A percentile compares a stretch with the other conserved stretches of the same genome.
These are phyloP conservation scores for Lasioglossum calceatum DNA, from an alignment of 2,888 invertebrate species.

Conservation along the genomic window DNA sequence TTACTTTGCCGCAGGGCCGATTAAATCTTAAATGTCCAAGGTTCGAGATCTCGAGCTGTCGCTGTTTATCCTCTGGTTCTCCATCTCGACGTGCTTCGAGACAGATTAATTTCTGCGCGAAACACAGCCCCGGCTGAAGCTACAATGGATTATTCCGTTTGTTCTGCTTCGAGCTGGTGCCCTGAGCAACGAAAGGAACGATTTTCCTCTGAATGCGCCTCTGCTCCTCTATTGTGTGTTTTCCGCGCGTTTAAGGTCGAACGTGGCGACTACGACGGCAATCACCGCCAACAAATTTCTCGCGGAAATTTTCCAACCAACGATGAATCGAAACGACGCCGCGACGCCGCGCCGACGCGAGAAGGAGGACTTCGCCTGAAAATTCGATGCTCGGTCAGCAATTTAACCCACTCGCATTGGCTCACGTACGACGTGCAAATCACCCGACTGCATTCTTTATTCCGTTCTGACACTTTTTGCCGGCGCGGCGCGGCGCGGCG, in stretches of 20 bases:
- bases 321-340: background rate
- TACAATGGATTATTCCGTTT: constrained; percentile 2
- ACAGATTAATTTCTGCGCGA: background rate
- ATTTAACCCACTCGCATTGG: background rate
- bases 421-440: background rate
- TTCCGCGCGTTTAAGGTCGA: background rate
- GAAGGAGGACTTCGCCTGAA: background rate
- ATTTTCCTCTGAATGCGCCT: background rate
- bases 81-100: background rate
- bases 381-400: background rate
- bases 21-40: background rate
- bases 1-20: background rate
- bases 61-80: background rate
- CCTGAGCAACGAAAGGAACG: background rate
- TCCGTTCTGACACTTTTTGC: background rate
- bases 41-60: background rate
- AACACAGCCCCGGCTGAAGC: background rate
- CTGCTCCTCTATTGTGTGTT: background rate
- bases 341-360: background rate
- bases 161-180: background rate
- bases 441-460: background rate
- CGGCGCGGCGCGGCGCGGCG: background rate
- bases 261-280: too few species aligned
- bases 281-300: background rate
- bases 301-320: background rate